Evolutionary conservation across 2,797 vertebrate genomes (phyloP), one percentile per base, ranked within the genome.

Genomic region (Eutrigla gurnardus): DNA sequence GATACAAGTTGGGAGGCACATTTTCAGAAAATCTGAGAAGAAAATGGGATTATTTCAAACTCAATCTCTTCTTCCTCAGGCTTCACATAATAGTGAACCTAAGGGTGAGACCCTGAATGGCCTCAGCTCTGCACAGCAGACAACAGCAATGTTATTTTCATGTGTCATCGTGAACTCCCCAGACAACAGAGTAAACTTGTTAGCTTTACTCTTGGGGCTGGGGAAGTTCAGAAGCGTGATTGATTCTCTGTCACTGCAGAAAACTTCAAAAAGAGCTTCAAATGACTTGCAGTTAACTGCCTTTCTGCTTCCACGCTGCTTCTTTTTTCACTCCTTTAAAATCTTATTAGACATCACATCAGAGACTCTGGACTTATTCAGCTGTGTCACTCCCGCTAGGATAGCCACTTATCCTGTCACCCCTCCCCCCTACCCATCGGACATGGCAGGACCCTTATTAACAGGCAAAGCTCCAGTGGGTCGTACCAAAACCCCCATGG

Each of bases 401-500:
- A 82, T 80, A 83, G 86, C 90, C 90, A 91, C 89, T 91, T 90
- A 89, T 89, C 89, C 85, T 91, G 90, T 93, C 91, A 91, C 81
- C 80, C 84, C 14, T 6, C 33, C 86, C 87, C 85, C 88, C 81
- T 49, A 77, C 79, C 79, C 80, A 78, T 63, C 14, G 82, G 86
- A 90, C 89, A 91, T 91, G 86, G 88, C 90, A 89, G 92, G 92
- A 84, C 89, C 90, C 90, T 93, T 88, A 93, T 92, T 92, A 93
- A 90, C 83, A 89, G 83, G 89, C 85, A 90, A 91, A 85, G 92
- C 91, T 93, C 89, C 90, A 92, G 78, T 92, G 92, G 91, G 90
- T 90, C 86, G 55, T 92, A 92, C 91, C 91, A 92, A 91, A 91
- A 85, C 62, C 84, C 86, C 84, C 69, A 50, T 65, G 76, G 86